phyloP scores from a whole-genome alignment of 2,113 vertebrate genomes.

The Mirounga angustirostris region DNA sequence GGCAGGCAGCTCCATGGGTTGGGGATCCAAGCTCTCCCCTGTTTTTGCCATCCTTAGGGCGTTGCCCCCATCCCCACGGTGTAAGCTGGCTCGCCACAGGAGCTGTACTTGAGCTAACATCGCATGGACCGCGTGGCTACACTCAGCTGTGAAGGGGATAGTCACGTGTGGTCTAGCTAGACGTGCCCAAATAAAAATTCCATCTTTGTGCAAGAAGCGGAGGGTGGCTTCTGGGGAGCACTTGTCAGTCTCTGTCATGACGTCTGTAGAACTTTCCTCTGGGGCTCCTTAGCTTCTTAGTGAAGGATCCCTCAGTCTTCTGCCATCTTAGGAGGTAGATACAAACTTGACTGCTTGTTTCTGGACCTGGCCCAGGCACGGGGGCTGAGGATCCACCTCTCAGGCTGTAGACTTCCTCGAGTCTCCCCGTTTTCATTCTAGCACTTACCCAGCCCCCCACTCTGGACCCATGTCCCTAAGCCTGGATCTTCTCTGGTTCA shows the following conservation, averaged over 20 bases:
- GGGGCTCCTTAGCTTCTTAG: neutral
- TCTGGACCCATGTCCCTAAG: neutral
- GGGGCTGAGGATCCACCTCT: neutral
- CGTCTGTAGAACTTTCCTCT: neutral
- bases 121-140: too few species aligned
- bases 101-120: neutral
- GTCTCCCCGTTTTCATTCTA: neutral
- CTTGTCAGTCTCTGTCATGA: neutral
- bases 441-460: neutral
- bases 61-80: neutral
- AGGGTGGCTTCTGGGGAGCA: neutral
- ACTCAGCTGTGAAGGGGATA: neutral
- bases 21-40: neutral
- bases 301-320: neutral
- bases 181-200: too few species aligned
- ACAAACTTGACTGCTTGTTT: neutral
- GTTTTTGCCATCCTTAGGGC: neutral
- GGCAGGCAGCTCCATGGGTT: fast-evolving
- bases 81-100: neutral
- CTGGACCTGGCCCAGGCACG: too few species aligned
- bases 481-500: neutral
- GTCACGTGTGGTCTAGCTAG: neutral
- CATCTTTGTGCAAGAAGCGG: neutral
- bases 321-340: neutral
- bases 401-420: too few species aligned